These are phyloP conservation scores for Eubasilissa splendida DNA, from an alignment of 2,888 invertebrate genomes.

Conservation along the genomic window DNA sequence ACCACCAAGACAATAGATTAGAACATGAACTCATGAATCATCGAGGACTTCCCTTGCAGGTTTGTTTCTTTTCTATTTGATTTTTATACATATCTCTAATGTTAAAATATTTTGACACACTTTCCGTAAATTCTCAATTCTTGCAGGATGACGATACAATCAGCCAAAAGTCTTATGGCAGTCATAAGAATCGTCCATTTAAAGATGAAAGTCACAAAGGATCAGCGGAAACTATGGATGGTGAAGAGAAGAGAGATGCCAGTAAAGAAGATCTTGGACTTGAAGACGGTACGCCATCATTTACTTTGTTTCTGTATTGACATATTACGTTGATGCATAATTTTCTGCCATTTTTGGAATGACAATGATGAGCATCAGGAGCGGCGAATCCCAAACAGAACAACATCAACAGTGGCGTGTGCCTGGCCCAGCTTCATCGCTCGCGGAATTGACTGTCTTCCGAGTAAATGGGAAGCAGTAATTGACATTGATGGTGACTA, in stretches of 20 bases:
- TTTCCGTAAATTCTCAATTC: not conserved
- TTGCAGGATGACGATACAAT: conserved; percentile 81
- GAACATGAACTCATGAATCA: conserved; percentile 82
- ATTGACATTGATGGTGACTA: too few relatives aligned
- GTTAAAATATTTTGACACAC: too few relatives aligned
- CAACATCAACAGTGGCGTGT: too few relatives aligned
- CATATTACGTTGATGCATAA: too few relatives aligned
- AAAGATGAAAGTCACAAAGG: conserved; percentile 95
- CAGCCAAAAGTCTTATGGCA: conserved; percentile 93
- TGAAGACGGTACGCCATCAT: conserved; percentile 76
- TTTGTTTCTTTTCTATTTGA: conserved; percentile 57
- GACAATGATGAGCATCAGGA: too few relatives aligned
- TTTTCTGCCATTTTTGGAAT: too few relatives aligned
- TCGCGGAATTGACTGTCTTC: too few relatives aligned
- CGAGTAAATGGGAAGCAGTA: too few relatives aligned
- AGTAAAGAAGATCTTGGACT: conserved; percentile 92
- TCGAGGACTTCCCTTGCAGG: conserved; percentile 78
- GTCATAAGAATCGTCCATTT: conserved; percentile 90
- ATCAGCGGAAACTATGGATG: conserved; percentile 88
- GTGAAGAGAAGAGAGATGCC: conserved; percentile 90
- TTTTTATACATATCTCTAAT: not conserved
- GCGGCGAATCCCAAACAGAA: too few relatives aligned
- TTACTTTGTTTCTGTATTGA: too few relatives aligned
- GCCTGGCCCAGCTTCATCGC: too few relatives aligned
- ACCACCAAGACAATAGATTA: conserved; percentile 83